phyloP scores from a whole-genome alignment of 2,888 invertebrate species.

The Dolomedes plantarius region DNA sequence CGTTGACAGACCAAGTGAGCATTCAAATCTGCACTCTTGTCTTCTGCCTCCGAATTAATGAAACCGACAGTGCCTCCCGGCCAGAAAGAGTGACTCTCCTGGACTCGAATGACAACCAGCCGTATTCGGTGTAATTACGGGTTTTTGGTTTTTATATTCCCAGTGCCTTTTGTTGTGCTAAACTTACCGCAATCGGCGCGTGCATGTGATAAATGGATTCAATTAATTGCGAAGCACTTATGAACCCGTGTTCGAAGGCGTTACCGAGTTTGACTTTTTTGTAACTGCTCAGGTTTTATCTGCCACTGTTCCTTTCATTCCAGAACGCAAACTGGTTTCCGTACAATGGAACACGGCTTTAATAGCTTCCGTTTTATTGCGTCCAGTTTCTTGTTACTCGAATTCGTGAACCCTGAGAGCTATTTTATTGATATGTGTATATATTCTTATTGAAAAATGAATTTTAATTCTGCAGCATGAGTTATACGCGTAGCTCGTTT shows the following conservation, averaged over 20 bases:
- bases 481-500: background rate
- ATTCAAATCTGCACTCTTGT: background rate
- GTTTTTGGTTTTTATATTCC: background rate
- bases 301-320: conserved; percentile 7
- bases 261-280: background rate
- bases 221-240: background rate
- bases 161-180: background rate
- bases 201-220: background rate
- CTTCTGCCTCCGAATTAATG: background rate
- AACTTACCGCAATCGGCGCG: background rate
- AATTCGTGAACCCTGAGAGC: background rate
- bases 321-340: background rate
- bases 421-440: background rate
- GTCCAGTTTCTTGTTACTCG: background rate
- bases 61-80: background rate
- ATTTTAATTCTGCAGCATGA: background rate
- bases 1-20: background rate
- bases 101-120: conserved; percentile 3
- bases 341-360: background rate
- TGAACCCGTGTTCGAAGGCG: conserved; percentile 8
- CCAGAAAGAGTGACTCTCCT: background rate
- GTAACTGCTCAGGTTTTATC: background rate
- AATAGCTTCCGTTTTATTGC: conserved; percentile 3
- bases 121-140: background rate
- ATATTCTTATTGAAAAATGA: background rate